Evolutionary conservation across 2,888 invertebrate species (phyloP), one percentile per base, ranked within the genome.

Genomic region (Drosophila picticornis): DNA sequence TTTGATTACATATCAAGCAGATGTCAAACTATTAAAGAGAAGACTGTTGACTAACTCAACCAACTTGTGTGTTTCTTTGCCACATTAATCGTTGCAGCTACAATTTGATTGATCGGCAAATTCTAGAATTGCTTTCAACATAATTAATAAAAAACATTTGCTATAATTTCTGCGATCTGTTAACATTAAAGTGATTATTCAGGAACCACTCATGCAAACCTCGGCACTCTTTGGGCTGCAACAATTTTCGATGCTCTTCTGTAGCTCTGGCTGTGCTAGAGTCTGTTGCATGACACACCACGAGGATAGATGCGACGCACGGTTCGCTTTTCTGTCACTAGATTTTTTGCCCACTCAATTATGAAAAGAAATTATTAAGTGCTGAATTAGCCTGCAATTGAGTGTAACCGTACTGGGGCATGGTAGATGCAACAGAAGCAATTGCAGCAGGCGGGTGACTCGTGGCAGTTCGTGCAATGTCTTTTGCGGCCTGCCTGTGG

Each of bases 351-450:
- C 70, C 66, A 74, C 79, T 78, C 77, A 90, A 86, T 90, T 90
- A 90, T 88, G 83, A 90, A 81, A 81, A 75, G 79, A 87, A 91
- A 90, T 90, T 90, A 91, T 91, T 83, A 84, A 87, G 90, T 90
- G 90, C 90, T 91, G 87, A 90, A 91, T 91, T 90, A 88, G 87
- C 77, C 77, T 80, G 87, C 87, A 91, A 90, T 91, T 90, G 87
- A 82, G 81, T 90, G 90, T 88, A 68, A 75, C 83, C 72, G 57
- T 52, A 65, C 61, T 48, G 36, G 25, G 59, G 60, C 38, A 29
- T n/a, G 19, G 55, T 31, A 9, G 13, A 19, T 57, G 62, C 22
- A 46, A 34, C 32, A 59, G 59, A 36, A 36, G n/a, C 22, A 31
- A 52, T 57, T 4, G 62, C 2, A 25, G 22, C n/a, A 16, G 27